Conservation (phyloP, 2,888 invertebrate genomes). For the Invenusta paracnida region DNA sequence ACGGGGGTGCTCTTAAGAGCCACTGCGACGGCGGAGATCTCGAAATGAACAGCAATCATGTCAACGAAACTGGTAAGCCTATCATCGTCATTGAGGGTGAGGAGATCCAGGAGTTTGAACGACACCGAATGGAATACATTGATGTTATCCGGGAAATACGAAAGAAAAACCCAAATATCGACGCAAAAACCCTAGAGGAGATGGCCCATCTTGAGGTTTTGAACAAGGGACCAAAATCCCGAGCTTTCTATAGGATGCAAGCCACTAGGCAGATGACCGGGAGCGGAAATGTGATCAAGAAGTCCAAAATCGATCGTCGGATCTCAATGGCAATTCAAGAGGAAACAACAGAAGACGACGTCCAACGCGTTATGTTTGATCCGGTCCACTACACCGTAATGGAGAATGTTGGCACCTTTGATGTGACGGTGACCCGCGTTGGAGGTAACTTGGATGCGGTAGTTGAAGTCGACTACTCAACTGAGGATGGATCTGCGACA, state of each 20-base stretch:
- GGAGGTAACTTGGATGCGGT: conserved; percentile 75
- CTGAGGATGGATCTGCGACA: conserved; percentile 94
- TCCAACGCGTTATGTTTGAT: conserved; percentile 76
- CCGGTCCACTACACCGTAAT: conserved; percentile 96
- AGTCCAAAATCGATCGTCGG: conserved; percentile 55
- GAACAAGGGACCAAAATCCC: conserved; percentile 84
- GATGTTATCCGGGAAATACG: conserved; percentile 80
- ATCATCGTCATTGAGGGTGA: background rate
- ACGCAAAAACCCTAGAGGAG: conserved; percentile 79
- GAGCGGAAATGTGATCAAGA: conserved; percentile 73
- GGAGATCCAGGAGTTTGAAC: conserved; percentile 70
- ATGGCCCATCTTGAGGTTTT: conserved; percentile 81
- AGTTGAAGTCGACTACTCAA: conserved; percentile 81
- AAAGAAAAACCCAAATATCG: conserved; percentile 82
- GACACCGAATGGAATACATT: conserved; percentile 86
- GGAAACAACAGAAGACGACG: conserved; percentile 44
- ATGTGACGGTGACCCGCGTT: conserved; percentile 77
- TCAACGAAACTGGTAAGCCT: background rate
- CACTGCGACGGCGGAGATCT: background rate
- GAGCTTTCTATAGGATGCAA: conserved; percentile 70
- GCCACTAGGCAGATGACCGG: conserved; percentile 92
- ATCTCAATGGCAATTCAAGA: conserved; percentile 46
- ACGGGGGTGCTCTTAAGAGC: background rate
- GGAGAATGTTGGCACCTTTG: conserved; percentile 92
- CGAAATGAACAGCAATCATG: conserved; percentile 15